Percentiles rank a stretch among this genome's conserved stretches.
These are phyloP conservation scores for Leucoma salicis DNA, from an alignment of 2,888 invertebrate species.

Conservation along the genomic window DNA sequence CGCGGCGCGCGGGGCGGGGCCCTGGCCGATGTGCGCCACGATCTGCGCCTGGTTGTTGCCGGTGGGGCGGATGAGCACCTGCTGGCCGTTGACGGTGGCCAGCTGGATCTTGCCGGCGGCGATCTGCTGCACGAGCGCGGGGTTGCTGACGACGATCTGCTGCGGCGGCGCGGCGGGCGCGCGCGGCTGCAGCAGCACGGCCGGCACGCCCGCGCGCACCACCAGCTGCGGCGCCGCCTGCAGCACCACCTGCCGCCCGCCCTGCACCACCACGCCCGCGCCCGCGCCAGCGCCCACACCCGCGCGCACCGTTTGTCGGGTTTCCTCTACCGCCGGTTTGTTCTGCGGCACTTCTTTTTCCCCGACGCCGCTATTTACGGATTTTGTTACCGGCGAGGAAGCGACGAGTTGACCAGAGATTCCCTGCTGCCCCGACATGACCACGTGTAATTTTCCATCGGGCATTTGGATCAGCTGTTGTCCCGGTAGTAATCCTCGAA, in stretches of 20 bases:
- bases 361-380: slow-evolving; percentile 33
- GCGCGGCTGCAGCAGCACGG: slow-evolving; percentile 51
- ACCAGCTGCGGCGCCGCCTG: slow-evolving; percentile 46
- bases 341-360: slow-evolving; percentile 16
- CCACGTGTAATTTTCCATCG: slow-evolving; percentile 95
- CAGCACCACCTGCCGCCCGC: slow-evolving; percentile 60
- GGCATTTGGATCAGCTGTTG: slow-evolving; percentile 96
- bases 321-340: slow-evolving; percentile 18
- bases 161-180: slow-evolving; percentile 62
- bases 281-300: slow-evolving; percentile 33
- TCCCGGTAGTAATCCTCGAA: slow-evolving; percentile 94
- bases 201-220: slow-evolving; percentile 56
- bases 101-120: slow-evolving; percentile 92
- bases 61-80: slow-evolving; percentile 90
- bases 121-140: slow-evolving; percentile 89
- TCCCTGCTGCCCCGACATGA: slow-evolving; percentile 85
- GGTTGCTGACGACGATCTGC: slow-evolving; percentile 90
- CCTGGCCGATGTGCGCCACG: slow-evolving; percentile 86
- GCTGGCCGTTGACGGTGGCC: slow-evolving; percentile 92
- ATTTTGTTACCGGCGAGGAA: slow-evolving; percentile 51
- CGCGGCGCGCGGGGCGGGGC: slow-evolving; percentile 47
- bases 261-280: slow-evolving; percentile 53
- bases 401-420: slow-evolving; percentile 69
- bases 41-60: slow-evolving; percentile 91
- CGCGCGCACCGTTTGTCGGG: slow-evolving; percentile 34